phyloP scores from a whole-genome alignment of 2,797 vertebrate species.

The Notamacropus eugenii region DNA sequence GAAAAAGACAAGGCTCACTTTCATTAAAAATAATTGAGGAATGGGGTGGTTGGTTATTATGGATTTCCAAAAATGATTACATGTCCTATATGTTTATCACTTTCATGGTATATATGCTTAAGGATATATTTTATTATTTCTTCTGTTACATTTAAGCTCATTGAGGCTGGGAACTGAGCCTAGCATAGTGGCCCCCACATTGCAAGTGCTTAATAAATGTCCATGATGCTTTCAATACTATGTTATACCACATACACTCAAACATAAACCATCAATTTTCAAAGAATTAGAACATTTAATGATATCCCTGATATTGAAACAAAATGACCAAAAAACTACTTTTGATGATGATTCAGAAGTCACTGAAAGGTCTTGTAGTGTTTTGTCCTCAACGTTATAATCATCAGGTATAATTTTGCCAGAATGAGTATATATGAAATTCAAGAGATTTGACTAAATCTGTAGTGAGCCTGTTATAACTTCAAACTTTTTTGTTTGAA shows the following conservation, averaged over 20 bases:
- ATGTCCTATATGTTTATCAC: neutral
- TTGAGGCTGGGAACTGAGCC: neutral
- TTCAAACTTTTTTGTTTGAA: constrained; percentile 5
- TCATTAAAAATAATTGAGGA: neutral
- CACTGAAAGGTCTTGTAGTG: neutral
- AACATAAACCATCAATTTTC: neutral
- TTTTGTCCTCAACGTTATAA: neutral
- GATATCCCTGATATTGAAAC: neutral
- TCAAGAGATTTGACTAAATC: neutral
- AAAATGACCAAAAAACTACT: neutral
- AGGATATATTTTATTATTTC: neutral
- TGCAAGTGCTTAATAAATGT: neutral
- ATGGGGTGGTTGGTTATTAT: neutral
- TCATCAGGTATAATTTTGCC: neutral
- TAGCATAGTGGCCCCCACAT: neutral
- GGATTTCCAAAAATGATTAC: neutral
- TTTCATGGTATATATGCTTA: neutral
- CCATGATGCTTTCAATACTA: neutral
- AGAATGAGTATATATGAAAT: accelerated
- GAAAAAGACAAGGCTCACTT: neutral
- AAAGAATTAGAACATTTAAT: neutral
- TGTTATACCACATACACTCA: neutral
- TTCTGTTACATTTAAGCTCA: neutral
- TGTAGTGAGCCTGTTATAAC: neutral
- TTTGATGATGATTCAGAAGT: neutral